A percentile compares a stretch with the other conserved stretches of the same genome.
phyloP scores from a whole-genome alignment of 2,888 invertebrate species.

The Mycogona germanica region DNA sequence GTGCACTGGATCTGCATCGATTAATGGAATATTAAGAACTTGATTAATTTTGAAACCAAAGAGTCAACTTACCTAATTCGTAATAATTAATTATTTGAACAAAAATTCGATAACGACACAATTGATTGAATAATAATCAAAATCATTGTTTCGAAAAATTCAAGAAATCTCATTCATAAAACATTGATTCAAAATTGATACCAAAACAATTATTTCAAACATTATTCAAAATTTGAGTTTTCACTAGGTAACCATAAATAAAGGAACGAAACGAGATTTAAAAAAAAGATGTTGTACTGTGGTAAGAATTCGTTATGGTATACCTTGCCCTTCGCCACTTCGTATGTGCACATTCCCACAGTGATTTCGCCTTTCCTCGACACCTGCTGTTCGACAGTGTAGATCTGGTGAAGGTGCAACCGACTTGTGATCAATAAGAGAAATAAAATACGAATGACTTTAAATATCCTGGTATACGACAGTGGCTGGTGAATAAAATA shows the following conservation, averaged over 20 bases:
- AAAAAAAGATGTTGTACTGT: neutral
- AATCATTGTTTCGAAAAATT: too few relatives aligned
- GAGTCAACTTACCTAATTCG: too few relatives aligned
- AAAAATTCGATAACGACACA: neutral
- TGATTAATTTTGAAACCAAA: too few relatives aligned
- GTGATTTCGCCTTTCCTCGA: constrained; percentile 45
- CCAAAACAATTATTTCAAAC: neutral
- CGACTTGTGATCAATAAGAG: too few relatives aligned
- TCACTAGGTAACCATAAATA: constrained; percentile 6
- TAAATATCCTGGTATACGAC: too few relatives aligned
- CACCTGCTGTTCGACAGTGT: constrained; percentile 71
- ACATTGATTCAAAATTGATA: neutral
- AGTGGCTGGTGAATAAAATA: too few relatives aligned
- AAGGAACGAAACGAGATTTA: neutral
- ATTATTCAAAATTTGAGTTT: too few relatives aligned
- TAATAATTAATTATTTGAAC: constrained; percentile 43
- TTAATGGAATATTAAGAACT: constrained; percentile 44
- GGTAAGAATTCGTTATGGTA: neutral
- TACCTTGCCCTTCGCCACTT: constrained; percentile 28
- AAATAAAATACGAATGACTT: too few relatives aligned
- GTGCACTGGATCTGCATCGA: constrained; percentile 45
- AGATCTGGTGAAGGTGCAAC: constrained; percentile 52
- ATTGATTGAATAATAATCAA: too few relatives aligned
- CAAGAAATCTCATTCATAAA: too few relatives aligned
- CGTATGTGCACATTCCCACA: constrained; percentile 31